Base-by-base conservation (phyloP, 2,888 invertebrate species). In the Hirtodrosophila histrioides region DNA sequence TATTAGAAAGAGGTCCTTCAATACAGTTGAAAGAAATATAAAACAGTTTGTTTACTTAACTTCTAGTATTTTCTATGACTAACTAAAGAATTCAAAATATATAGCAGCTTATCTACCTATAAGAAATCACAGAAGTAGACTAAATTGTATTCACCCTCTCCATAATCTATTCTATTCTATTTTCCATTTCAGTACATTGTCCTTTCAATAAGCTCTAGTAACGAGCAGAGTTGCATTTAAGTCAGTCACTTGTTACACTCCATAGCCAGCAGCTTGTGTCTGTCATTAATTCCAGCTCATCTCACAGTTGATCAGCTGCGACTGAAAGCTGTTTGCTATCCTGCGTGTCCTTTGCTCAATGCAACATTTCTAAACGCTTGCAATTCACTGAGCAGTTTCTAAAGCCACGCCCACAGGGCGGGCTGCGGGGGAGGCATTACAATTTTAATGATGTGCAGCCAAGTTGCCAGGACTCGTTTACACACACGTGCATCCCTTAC, bases 391-490 rank as follows among this genome's bases (percentile, higher is more conserved):
- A 85, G 58, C 60, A 65, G 37, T 37, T 53, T 53, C 10, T 37
- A 29, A 23, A 39, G 79, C 65, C 83, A 86, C 80, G 64, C 79
- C 83, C 80, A 37, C 31, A 58, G 60, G 29, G 61, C 37, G 9
- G 23, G 33, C 33, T 27, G 31, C 45, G 39, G 55, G 45, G 27
- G 27, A 4, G 67, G 63, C 80, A 86, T 81, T 84, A 78, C 55
- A 81, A 73, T 86, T 86, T 82, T 82, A 82, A 82, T 86, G 87
- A 82, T 72, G 85, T 82, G 82, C 78, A 61, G 51, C 55, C 60
- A 63, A 55, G 60, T 50, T 39, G 44, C 45, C 43, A 65, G 56
- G 66, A 46, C 65, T 53, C 24, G 29, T 36, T 10, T 33, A 35
- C 39, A 33, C 54, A 46, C 29, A 43, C 37, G 37, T 50, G 53